Evolutionary conservation across 2,797 vertebrate species (phyloP).

Genomic region (Microctenopoma steveboyesi): DNA sequence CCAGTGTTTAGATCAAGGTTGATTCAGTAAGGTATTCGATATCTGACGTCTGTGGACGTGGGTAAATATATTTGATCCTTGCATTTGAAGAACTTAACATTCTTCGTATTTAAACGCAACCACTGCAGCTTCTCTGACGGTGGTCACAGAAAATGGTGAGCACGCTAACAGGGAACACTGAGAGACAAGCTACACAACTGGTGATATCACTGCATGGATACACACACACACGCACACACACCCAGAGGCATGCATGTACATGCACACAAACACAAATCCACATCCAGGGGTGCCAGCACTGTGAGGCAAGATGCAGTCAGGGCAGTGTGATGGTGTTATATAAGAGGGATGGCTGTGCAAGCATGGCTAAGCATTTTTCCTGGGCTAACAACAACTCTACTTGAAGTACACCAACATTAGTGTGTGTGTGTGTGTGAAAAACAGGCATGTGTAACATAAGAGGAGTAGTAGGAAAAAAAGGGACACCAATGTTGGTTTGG

Average conservation of each 20-base stretch:
- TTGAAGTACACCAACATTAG: too few relatives aligned
- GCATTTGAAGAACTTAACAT: neutral
- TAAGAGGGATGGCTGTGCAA: too few relatives aligned
- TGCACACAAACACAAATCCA: constrained; percentile 40
- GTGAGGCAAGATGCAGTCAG: constrained; percentile 23
- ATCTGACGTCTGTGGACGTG: neutral
- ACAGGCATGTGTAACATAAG: too few relatives aligned
- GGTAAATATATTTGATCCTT: neutral
- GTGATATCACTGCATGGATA: neutral
- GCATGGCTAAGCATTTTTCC: too few relatives aligned
- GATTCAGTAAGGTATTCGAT: neutral
- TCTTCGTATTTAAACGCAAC: neutral
- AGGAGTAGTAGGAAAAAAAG: too few relatives aligned
- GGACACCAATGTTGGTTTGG: too few relatives aligned
- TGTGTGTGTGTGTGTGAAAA: too few relatives aligned
- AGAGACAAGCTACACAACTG: constrained; percentile 26
- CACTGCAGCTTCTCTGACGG: neutral
- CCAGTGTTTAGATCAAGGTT: constrained; percentile 13
- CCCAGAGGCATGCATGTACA: constrained; percentile 9
- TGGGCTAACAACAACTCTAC: too few relatives aligned
- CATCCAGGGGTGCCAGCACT: constrained; percentile 46
- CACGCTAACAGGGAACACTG: constrained; percentile 20
- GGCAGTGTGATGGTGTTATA: too few relatives aligned
- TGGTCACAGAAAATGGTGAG: neutral
- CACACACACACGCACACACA: constrained; percentile 14